These are phyloP conservation scores for Prinia subflava DNA, from an alignment of 2,113 vertebrate species.

Conservation along the genomic window DNA sequence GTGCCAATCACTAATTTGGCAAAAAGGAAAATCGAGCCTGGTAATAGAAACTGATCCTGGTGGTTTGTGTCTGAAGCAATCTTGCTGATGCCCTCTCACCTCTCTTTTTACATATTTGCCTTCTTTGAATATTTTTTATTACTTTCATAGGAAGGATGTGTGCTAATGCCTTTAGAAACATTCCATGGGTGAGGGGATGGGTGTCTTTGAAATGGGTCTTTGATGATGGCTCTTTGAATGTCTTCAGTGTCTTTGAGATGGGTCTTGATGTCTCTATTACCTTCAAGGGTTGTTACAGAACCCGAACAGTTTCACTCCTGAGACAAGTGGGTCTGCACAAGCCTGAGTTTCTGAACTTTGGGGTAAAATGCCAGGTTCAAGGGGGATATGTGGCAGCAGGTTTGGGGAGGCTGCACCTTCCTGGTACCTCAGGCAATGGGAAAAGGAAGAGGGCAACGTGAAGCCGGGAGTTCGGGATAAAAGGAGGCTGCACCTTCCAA, in stretches of 20 bases:
- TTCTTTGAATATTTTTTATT: not conserved
- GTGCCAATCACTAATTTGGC: not conserved
- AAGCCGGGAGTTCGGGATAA: not conserved
- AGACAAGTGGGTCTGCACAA: not conserved
- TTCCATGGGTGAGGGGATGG: not conserved
- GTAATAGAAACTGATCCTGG: not conserved
- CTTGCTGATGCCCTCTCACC: not conserved
- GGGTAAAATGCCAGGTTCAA: not conserved
- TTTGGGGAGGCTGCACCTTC: not conserved
- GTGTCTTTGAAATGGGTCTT: not conserved
- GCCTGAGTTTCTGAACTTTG: not conserved
- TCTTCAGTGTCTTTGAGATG: not conserved
- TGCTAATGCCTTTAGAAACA: not conserved
- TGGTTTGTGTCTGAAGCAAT: not conserved
- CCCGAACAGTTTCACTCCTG: accelerated
- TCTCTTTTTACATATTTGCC: not conserved
- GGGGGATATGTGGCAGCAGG: not conserved
- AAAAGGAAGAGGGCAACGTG: accelerated
- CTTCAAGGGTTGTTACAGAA: not conserved
- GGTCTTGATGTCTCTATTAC: accelerated
- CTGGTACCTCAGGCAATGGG: not conserved
- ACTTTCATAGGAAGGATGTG: not conserved
- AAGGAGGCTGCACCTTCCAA: not conserved
- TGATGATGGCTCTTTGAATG: too few species aligned
- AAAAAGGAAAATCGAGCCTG: not conserved